Percentiles rank a stretch among this genome's conserved stretches.
Evolutionary conservation across 2,113 vertebrate species (phyloP).

Genomic region (Archilochus colubris): DNA sequence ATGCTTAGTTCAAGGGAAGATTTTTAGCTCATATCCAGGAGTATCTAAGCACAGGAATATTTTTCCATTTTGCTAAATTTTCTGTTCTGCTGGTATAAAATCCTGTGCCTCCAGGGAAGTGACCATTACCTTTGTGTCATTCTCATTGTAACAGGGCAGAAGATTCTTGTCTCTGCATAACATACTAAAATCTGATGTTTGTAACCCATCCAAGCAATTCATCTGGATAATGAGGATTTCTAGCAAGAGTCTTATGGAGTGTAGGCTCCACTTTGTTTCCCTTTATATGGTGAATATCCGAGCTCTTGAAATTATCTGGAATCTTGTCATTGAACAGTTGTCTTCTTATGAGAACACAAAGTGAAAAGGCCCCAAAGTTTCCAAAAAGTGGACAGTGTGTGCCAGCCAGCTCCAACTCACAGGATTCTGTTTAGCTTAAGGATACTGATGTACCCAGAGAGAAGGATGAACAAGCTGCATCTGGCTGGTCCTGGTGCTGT

Average conservation of each 20-base stretch:
- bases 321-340: background rate
- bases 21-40: background rate
- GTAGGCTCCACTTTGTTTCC: background rate
- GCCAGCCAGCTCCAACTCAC: background rate
- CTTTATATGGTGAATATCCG: background rate
- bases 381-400: background rate
- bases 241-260: background rate
- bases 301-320: background rate
- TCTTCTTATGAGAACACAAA: background rate
- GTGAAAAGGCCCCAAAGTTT: background rate
- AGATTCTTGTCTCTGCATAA: background rate
- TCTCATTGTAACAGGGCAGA: background rate
- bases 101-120: background rate
- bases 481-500: background rate
- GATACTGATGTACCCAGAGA: background rate
- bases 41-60: background rate
- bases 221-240: background rate
- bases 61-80: background rate
- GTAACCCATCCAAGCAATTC: background rate
- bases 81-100: background rate
- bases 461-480: background rate
- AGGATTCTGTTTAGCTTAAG: background rate
- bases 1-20: background rate
- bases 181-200: background rate
- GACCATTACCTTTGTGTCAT: background rate